Evolutionary conservation across 2,888 invertebrate genomes (phyloP).

Genomic region (Polymixis lichenea): DNA sequence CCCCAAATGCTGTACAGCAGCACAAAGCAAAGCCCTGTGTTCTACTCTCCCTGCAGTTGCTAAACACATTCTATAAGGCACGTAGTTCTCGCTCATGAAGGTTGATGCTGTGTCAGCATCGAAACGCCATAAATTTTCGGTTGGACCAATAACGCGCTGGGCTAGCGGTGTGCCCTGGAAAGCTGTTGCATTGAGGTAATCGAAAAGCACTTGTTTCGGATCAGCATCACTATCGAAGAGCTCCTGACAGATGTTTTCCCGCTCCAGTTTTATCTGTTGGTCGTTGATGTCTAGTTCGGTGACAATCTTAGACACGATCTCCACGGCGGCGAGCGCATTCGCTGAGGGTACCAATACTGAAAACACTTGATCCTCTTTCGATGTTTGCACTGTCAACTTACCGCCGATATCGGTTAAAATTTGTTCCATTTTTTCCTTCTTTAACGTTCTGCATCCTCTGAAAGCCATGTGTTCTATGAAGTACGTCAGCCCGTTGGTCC

Average conservation of each 20-base stretch:
- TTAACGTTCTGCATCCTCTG: slow-evolving; percentile 74
- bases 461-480: slow-evolving; percentile 83
- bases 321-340: slow-evolving; percentile 60
- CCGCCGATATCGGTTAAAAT: slow-evolving; percentile 65
- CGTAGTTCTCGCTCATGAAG: slow-evolving; percentile 75
- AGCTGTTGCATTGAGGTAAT: slow-evolving; percentile 87
- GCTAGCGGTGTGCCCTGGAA: slow-evolving; percentile 87
- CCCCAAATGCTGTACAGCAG: slow-evolving; percentile 89
- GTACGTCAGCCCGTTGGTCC: slow-evolving; percentile 81
- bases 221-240: slow-evolving; percentile 79
- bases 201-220: slow-evolving; percentile 80
- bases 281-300: slow-evolving; percentile 71
- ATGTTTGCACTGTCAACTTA: slow-evolving; percentile 74
- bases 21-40: slow-evolving; percentile 92
- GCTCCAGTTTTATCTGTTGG: slow-evolving; percentile 74
- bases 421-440: slow-evolving; percentile 65
- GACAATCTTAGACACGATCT: slow-evolving; percentile 72
- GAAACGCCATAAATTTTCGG: slow-evolving; percentile 91
- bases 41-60: slow-evolving; percentile 93
- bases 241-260: slow-evolving; percentile 76
- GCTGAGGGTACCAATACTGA: slow-evolving; percentile 67
- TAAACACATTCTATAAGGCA: slow-evolving; percentile 92
- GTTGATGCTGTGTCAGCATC: slow-evolving; percentile 76
- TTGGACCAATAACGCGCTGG: slow-evolving; percentile 91
- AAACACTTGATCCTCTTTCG: slow-evolving; percentile 79